Conservation (phyloP, 2,113 vertebrate species). For the Psilopsiagon aymara region DNA sequence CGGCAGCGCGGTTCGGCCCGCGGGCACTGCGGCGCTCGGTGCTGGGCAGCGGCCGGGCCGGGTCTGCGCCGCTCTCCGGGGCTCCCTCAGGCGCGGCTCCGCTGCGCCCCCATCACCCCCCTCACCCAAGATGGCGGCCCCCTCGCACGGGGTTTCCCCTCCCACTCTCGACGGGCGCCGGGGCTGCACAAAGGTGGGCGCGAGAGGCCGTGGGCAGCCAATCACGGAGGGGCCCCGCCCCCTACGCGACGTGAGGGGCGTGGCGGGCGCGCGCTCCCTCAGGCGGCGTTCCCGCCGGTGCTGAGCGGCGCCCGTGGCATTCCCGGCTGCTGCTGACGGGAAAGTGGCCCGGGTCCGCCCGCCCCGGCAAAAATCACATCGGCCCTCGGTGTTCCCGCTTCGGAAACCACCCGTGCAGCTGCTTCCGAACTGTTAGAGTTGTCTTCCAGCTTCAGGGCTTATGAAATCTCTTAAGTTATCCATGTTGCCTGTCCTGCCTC, state of each 20-base stretch:
- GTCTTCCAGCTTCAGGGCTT: too few relatives aligned
- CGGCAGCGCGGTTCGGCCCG: not conserved
- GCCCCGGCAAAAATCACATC: not conserved
- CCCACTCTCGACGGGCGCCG: slow-evolving; percentile 72
- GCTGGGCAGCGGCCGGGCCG: not conserved
- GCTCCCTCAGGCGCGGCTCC: slow-evolving; percentile 14
- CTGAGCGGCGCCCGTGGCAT: rapidly evolving
- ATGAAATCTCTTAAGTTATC: not conserved
- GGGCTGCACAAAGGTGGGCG: slow-evolving; percentile 72
- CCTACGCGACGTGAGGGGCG: not conserved
- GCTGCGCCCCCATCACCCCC: slow-evolving; percentile 74
- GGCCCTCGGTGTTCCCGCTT: rapidly evolving
- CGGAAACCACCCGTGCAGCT: rapidly evolving
- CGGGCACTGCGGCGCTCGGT: not conserved
- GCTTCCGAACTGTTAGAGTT: rapidly evolving
- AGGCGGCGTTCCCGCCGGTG: not conserved
- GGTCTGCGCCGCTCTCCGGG: not conserved
- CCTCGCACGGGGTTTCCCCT: slow-evolving; percentile 89
- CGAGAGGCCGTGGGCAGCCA: slow-evolving; percentile 35
- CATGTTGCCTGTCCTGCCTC: not conserved
- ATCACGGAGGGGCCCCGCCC: slow-evolving; percentile 9
- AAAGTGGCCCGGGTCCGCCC: too few relatives aligned
- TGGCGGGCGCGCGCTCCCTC: too few relatives aligned
- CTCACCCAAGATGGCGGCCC: slow-evolving; percentile 89
- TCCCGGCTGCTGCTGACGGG: not conserved